These are phyloP conservation scores for Cheilosia vernalis DNA, from an alignment of 2,888 invertebrate genomes.

Conservation along the genomic window DNA sequence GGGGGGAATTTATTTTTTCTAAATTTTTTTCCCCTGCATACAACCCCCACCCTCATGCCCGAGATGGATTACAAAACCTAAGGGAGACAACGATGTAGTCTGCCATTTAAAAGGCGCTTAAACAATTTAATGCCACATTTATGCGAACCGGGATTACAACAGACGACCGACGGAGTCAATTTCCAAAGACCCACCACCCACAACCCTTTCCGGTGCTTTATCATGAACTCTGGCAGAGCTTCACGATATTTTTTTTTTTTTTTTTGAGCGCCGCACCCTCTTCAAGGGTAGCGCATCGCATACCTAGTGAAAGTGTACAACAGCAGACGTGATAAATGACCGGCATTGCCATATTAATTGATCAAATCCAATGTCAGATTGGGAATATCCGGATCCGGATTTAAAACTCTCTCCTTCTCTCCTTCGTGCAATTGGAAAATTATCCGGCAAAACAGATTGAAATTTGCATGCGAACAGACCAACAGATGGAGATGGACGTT, in stretches of 20 bases:
- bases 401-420: conserved; percentile 31
- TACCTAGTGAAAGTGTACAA: conserved; percentile 10
- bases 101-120: conserved; percentile 72
- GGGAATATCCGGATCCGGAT: conserved; percentile 74
- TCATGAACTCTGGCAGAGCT: conserved; percentile 61
- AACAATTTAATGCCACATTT: conserved; percentile 75
- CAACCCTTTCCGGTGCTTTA: conserved; percentile 73
- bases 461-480: conserved; percentile 69
- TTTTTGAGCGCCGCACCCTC: conserved; percentile 32
- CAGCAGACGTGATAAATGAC: conserved; percentile 73
- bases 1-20: conserved; percentile 16
- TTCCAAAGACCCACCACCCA: conserved; percentile 41
- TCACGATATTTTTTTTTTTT: conserved; percentile 13
- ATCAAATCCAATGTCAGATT: conserved; percentile 75
- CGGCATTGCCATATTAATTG: conserved; percentile 75
- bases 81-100: conserved; percentile 15
- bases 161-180: conserved; percentile 63
- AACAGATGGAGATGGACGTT: conserved; percentile 43
- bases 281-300: conserved; percentile 1
- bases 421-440: conserved; percentile 52
- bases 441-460: conserved; percentile 66
- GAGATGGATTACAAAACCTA: conserved; percentile 57
- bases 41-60: not conserved
- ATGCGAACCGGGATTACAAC: conserved; percentile 72
- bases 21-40: conserved; percentile 18